Base-by-base conservation (phyloP, 2,888 invertebrate genomes). In the Nomada ruficornis region DNA sequence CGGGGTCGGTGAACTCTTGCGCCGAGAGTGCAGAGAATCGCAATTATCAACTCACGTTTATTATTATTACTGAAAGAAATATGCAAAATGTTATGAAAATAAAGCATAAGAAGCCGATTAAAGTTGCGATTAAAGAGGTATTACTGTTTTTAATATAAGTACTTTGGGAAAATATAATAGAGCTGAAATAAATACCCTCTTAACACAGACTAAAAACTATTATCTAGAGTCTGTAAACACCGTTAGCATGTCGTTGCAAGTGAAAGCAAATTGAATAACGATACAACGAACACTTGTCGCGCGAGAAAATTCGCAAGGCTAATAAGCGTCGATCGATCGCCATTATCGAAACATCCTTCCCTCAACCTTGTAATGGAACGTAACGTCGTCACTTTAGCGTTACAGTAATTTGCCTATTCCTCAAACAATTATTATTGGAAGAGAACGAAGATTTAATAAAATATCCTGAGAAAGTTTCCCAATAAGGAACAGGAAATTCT, bases 261-360 rank as follows among this genome's bases (percentile, higher is more conserved):
- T 44, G 10, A 20, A 11, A 18, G 18, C 23, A 3, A 15, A 54
- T 44, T 20, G 60, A 69, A 54, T 23, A 42, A 13, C 2, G 47
- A 20, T 3, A 13, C 11, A 18, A 69, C 20, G 60, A 70, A 63
- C 67, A 50, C 18, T 42, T 26, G 18, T 55, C 44, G 42, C 26
- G 59, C 54, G 65, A 81, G 64, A 54, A 77, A 59, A 76, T 68
- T 23, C 26, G 72, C 67, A 26, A 11, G 23, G 44, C 18, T 84
- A 85, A 81, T 67, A 78, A 84, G 50, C 59, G 26, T 26, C 75
- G 65, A 81, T 84, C 75, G 81, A 69, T 47, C 69, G 52, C 47
- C 57, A 64, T 69, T 69, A 73, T 69, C 60, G 69, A 15, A 15
- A 13, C 57, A 36, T 63, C 36, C 29, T 55, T 63, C 15, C 57